These are phyloP conservation scores for Machaerirhynchus nigripectus DNA, from an alignment of 2,113 vertebrate genomes.

Conservation along the genomic window DNA sequence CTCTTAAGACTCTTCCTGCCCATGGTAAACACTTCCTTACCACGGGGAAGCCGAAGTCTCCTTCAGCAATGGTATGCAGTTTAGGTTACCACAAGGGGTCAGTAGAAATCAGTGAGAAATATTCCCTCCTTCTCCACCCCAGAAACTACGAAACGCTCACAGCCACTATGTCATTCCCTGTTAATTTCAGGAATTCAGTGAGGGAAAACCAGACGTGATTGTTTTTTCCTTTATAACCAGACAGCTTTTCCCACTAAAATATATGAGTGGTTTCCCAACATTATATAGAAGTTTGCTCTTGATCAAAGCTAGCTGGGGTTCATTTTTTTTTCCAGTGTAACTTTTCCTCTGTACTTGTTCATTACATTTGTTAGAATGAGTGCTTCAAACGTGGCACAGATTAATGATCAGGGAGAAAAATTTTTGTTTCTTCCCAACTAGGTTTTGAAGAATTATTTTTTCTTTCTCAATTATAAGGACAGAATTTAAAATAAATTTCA, in stretches of 20 bases:
- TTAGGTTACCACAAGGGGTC: conserved; percentile 32
- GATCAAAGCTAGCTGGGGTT: not conserved
- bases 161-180: not conserved
- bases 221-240: not conserved
- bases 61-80: not conserved
- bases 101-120: conserved; percentile 49
- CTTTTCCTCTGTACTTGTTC: not conserved
- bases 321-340: not conserved
- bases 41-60: not conserved
- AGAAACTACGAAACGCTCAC: not conserved
- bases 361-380: not conserved
- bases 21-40: not conserved
- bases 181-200: conserved; percentile 34
- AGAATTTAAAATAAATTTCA: not conserved
- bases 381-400: not conserved
- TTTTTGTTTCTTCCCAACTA: not conserved
- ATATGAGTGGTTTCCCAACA: not conserved
- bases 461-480: not conserved
- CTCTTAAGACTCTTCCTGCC: not conserved
- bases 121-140: not conserved
- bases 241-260: not conserved
- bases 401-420: not conserved
- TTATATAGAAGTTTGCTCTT: not conserved
- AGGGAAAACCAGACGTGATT: not conserved
- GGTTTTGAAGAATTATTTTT: not conserved